Evolutionary conservation across 1,140 invertebrate species (phyloP), one percentile per base, ranked within the genome.

Genomic region (Cheumatopsyche charites): DNA sequence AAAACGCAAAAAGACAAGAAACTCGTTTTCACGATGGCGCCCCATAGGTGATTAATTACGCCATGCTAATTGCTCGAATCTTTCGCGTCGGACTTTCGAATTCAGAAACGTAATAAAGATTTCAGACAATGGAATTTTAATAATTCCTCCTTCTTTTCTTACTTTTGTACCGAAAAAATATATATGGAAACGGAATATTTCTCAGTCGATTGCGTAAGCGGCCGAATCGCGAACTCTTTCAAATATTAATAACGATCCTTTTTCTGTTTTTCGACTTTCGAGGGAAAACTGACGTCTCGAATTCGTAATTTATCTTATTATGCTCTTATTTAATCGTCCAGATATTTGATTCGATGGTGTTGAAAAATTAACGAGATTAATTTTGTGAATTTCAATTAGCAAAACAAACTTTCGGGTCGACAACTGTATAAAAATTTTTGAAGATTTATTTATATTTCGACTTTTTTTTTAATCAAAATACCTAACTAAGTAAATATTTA

Each of bases 181-280:
- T 9, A 36, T 17, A 58, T 19, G 25, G 21, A 26, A 58, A 58
- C n/a, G 19, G 23, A 58, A 25, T 25, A 9, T 9, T 25, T n/a
- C 21, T 58, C 23, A 9, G n/a, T n/a, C 55, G 55, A 58, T 23
- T 58, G 21, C 11, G 43, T 47, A 58, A 58, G n/a, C 55, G 23
- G 13, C 19, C 19, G 55, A 11, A 23, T 9, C 3, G 55, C 17
- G 21, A 58, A 58, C 55, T 58, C 55, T 23, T 58, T 58, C 55
- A 58, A 58, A 58, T 58, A 58, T 58, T 58, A 58, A 58, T 58
- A 58, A 58, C 9, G 29, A 36, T 25, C 55, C 55, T 58, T 58
- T 58, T 17, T 58, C 23, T 7, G 21, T n/a, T n/a, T n/a, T n/a
- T 5, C 11, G 15, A 17, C 47, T 13, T 15, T 17, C 15, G 29